A percentile compares a stretch with the other conserved stretches of the same genome.
phyloP scores from a whole-genome alignment of 2,113 vertebrate species.

The Pedetes capensis region DNA sequence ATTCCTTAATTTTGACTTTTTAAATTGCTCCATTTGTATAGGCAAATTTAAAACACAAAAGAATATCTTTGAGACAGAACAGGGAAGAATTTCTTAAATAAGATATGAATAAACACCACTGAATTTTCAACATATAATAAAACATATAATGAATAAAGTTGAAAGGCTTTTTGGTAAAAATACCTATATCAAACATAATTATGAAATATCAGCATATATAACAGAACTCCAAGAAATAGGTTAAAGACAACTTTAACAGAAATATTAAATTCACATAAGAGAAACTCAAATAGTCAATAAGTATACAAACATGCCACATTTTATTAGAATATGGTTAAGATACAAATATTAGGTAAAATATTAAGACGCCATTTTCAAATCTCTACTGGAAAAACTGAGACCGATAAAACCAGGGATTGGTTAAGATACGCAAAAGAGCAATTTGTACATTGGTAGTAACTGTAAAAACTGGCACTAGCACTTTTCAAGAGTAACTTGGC shows the following conservation, averaged over 20 bases:
- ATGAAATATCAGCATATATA: background rate
- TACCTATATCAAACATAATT: background rate
- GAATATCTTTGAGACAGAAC: background rate
- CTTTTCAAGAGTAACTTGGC: background rate
- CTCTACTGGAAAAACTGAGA: background rate
- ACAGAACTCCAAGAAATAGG: background rate
- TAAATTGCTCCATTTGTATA: background rate
- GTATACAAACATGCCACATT: background rate
- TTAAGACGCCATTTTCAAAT: background rate
- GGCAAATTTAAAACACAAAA: background rate
- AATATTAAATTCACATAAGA: background rate
- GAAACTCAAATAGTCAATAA: background rate
- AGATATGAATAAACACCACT: background rate
- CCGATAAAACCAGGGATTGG: background rate
- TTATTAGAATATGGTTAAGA: slow-evolving; percentile 11
- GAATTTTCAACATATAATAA: background rate
- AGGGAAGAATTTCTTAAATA: background rate
- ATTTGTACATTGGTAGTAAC: background rate
- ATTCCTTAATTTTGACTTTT: background rate
- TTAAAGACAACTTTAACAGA: background rate
- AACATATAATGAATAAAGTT: background rate
- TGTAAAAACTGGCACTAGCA: background rate
- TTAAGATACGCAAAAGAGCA: background rate
- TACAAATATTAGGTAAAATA: background rate
- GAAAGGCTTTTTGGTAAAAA: background rate